Evolutionary conservation across 2,797 vertebrate species (phyloP).

Genomic region (Enteromius unitaeniatus): DNA sequence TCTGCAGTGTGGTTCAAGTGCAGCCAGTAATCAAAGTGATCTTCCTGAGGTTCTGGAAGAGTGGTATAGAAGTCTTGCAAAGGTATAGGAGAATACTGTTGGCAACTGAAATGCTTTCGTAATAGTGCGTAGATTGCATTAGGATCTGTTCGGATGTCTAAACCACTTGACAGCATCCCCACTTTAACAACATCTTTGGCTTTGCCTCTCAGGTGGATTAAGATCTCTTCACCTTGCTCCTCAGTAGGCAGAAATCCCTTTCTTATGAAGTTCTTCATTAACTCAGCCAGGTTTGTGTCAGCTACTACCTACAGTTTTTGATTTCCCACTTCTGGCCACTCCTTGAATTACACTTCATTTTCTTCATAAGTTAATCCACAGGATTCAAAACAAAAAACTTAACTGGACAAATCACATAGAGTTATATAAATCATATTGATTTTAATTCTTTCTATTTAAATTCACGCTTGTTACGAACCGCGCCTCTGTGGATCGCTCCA

Average conservation of each 20-base stretch:
- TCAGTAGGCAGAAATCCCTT: background rate
- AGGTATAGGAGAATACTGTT: slow-evolving; percentile 7
- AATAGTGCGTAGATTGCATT: background rate
- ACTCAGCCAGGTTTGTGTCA: background rate
- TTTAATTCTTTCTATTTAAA: too few species aligned
- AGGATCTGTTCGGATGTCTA: background rate
- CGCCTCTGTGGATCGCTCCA: too few species aligned
- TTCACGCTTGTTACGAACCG: too few species aligned
- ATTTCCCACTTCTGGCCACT: background rate
- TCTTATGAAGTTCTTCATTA: background rate
- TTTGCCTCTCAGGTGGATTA: slow-evolving; percentile 7
- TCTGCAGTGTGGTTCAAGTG: background rate
- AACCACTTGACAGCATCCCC: background rate
- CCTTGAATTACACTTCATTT: background rate
- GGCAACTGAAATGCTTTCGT: slow-evolving; percentile 9
- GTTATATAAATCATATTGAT: too few species aligned
- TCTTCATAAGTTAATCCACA: too few species aligned
- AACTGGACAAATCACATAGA: too few species aligned
- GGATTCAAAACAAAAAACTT: too few species aligned
- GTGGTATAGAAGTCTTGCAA: slow-evolving; percentile 16
- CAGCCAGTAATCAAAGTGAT: slow-evolving; percentile 28
- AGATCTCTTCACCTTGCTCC: background rate
- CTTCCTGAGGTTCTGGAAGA: background rate
- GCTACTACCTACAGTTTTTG: background rate
- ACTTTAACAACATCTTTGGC: slow-evolving; percentile 27